Percentiles rank a stretch among this genome's conserved stretches.
These are phyloP conservation scores for Serranochromis macrocephalus DNA, from an alignment of 2,113 vertebrate genomes.

Conservation along the genomic window DNA sequence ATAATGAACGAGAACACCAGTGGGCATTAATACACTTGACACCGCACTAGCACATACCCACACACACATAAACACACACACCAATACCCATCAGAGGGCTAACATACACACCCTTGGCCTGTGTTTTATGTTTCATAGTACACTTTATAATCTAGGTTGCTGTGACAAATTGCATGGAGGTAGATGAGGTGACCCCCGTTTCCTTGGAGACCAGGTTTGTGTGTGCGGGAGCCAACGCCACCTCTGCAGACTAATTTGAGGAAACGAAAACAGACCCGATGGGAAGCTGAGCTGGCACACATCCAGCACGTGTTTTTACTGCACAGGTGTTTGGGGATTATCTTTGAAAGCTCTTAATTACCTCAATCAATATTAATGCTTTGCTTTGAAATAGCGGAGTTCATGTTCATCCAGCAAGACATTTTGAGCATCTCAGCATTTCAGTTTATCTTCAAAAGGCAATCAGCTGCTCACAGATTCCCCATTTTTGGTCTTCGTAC, in stretches of 20 bases:
- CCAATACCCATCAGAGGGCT: background rate
- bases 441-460: background rate
- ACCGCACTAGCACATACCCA: background rate
- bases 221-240: background rate
- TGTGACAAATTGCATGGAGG: conserved; percentile 31
- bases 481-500: background rate
- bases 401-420: background rate
- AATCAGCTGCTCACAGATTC: background rate
- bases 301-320: background rate
- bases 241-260: background rate
- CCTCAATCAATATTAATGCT: background rate
- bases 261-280: background rate
- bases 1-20: background rate
- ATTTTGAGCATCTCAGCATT: background rate
- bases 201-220: conserved; percentile 38
- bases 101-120: background rate
- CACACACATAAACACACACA: background rate
- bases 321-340: background rate
- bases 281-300: background rate
- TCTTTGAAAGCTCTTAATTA: background rate
- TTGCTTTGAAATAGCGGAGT: background rate
- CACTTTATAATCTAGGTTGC: conserved; percentile 30
- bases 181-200: conserved; percentile 33
- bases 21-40: background rate
- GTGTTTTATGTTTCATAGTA: conserved; percentile 4